Conservation (phyloP, 2,797 vertebrate genomes). For the Myotis findleyi region DNA sequence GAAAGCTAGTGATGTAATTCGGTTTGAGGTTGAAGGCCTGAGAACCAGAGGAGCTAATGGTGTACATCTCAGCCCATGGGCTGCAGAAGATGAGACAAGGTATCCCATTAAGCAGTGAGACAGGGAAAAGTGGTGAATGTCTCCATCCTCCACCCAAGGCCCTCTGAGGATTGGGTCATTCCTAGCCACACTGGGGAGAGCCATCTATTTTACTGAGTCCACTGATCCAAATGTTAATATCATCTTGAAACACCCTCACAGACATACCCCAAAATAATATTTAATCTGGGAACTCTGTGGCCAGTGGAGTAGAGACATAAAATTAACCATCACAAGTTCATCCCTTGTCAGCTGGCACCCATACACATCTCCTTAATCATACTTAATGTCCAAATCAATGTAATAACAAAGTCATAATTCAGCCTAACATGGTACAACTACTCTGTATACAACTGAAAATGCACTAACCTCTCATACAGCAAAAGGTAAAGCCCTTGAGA, state of each 20-base stretch:
- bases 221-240: not conserved
- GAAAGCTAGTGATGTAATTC: not conserved
- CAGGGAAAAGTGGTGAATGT: not conserved
- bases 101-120: not conserved
- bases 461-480: not conserved
- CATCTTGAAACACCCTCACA: not conserved
- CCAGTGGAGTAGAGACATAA: not conserved
- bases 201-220: not conserved
- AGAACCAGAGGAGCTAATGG: not conserved
- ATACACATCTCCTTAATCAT: not conserved
- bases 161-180: not conserved
- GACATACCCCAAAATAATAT: not conserved
- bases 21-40: not conserved
- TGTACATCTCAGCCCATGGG: not conserved
- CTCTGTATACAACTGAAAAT: not conserved
- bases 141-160: not conserved
- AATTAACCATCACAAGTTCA: not conserved
- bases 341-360: not conserved
- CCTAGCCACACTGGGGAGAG: not conserved
- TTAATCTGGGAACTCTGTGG: not conserved
- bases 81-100: not conserved
- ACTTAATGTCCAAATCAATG: not conserved
- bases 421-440: not conserved
- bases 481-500: not conserved
- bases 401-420: not conserved